Evolutionary conservation across 1,140 invertebrate genomes (phyloP).

Genomic region (Homarus americanus): DNA sequence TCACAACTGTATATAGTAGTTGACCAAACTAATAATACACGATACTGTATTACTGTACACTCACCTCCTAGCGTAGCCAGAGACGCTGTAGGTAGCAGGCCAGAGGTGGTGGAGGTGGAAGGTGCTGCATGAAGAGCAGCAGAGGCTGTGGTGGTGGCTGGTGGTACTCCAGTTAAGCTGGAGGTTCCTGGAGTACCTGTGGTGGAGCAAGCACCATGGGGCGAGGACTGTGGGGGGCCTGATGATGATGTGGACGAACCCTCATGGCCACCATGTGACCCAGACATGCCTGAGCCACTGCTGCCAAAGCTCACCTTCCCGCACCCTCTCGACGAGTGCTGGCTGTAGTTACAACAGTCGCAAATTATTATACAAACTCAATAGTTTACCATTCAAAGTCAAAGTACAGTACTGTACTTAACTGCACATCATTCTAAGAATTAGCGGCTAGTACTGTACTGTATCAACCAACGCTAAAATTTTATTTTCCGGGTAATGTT

Average conservation of each 20-base stretch:
- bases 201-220: conserved; percentile 33
- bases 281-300: conserved; percentile 65
- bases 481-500: too few relatives aligned
- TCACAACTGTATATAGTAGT: neutral
- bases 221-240: conserved; percentile 39
- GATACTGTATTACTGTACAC: conserved; percentile 1
- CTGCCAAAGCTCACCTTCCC: conserved; percentile 58
- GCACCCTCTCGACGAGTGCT: conserved; percentile 57
- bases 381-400: too few relatives aligned
- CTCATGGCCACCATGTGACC: conserved; percentile 60
- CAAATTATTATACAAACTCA: too few relatives aligned
- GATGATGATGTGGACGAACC: conserved; percentile 47
- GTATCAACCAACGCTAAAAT: too few relatives aligned
- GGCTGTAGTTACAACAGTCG: neutral
- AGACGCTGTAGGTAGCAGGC: conserved; percentile 48
- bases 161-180: conserved; percentile 2
- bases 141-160: conserved; percentile 31
- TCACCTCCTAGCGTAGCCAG: conserved; percentile 64
- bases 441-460: too few relatives aligned
- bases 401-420: too few relatives aligned
- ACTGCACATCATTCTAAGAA: too few relatives aligned
- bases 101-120: conserved; percentile 62
- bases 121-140: conserved; percentile 38
- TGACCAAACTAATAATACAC: too few relatives aligned
- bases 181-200: neutral